Evolutionary conservation across 2,113 vertebrate genomes (phyloP), one percentile per base, ranked within the genome.

Genomic region (Ictidomys tridecemlineatus): DNA sequence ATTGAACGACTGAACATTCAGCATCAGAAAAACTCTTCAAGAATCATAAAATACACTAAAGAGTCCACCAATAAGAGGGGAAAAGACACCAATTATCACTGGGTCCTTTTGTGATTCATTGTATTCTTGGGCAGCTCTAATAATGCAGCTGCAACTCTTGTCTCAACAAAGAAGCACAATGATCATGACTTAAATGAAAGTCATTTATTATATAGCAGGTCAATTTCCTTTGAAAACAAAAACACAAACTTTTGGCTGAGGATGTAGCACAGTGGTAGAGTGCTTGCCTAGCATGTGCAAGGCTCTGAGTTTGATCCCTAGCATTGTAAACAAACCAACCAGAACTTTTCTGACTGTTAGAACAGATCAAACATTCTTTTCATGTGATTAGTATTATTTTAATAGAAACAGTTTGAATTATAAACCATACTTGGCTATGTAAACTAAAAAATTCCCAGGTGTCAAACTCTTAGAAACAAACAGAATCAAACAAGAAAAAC

Each of bases 151-250:
- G 28, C 18, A 86, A 89, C 58, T 91, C 63, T 94, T 87, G 2
- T 51, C 82, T 89, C 85, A 76, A 97, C 32, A 70, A 77, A 95
- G 61, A 82, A 72, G 14, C 56, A 92, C 30, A 72, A 67, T 53
- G 16, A 94, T 70, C 14, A 53, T 45, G 48, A 93, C 45, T 91
- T 86, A 39, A 12, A 91, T 45, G 5, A 8, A 90, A 94, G 69
- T 76, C 48, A 95, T 82, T 45, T 84, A 26, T 42, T 92, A 63
- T 5, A 63, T 28, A 86, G 58, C 6, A 89, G 78, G 56, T 61
- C 77, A 89, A 42, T 84, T 93, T 93, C 70, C 51, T 96, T 83
- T 58, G 61, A 92, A 88, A 91, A 77, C 26, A 61, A 63, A 91
- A 18, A 9, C 17, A 79, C 32, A 94, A 73, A 89, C 37, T 89